Percentiles rank a stretch among this genome's conserved stretches.
Conservation (phyloP, 1,140 invertebrate species). For the Apis florea region DNA sequence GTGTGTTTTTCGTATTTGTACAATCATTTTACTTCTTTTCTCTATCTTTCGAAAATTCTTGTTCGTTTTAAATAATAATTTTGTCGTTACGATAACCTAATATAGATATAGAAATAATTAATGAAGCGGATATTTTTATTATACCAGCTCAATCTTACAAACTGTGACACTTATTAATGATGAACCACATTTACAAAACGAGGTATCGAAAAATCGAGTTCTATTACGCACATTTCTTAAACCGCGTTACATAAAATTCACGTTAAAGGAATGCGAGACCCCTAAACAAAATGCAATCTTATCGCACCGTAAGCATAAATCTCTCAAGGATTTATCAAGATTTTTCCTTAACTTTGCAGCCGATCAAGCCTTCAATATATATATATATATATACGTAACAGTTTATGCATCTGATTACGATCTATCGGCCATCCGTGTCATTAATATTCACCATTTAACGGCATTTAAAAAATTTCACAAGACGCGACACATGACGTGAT, state of each 20-base stretch:
- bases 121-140: too few species aligned
- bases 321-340: constrained; percentile 23
- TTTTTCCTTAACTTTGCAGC: neutral
- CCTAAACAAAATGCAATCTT: neutral
- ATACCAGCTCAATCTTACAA: too few species aligned
- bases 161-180: too few species aligned
- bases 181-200: too few species aligned
- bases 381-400: neutral
- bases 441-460: neutral
- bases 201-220: neutral
- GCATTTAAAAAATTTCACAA: neutral
- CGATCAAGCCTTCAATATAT: neutral
- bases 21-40: neutral
- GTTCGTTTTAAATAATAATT: neutral
- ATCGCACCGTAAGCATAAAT: neutral
- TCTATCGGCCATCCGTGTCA: neutral
- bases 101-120: too few species aligned
- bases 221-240: neutral
- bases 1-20: neutral
- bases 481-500: neutral
- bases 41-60: neutral
- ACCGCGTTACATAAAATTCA: neutral
- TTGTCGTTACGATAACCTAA: neutral
- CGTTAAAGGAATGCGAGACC: neutral
- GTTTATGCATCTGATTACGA: constrained; percentile 6